Evolutionary conservation across 2,888 invertebrate species (phyloP).

Genomic region (Scotopteryx bipunctaria): DNA sequence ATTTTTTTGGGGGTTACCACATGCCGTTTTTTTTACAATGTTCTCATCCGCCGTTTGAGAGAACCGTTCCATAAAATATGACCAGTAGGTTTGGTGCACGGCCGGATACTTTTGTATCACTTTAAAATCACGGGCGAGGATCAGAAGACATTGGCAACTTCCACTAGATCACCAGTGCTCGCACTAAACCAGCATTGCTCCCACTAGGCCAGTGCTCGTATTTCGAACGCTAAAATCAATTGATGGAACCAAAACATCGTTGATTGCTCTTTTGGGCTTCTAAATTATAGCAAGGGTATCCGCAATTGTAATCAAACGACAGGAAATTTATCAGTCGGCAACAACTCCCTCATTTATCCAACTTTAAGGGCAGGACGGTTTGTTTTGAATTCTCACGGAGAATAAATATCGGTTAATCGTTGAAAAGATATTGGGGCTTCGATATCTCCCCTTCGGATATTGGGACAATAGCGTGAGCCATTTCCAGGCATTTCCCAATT

Average conservation of each 20-base stretch:
- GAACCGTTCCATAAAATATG: no score
- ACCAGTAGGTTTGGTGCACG: no score
- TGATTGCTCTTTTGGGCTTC: slow-evolving; percentile 20
- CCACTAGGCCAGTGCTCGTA: no score
- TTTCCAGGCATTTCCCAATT: slow-evolving; percentile 79
- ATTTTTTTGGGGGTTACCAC: no score
- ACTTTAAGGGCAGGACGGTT: slow-evolving; percentile 45
- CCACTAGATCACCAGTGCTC: no score
- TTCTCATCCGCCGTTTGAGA: no score
- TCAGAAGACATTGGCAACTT: no score
- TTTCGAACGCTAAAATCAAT: slow-evolving; percentile 21
- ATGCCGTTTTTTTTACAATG: no score
- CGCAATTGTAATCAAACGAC: slow-evolving; percentile 25
- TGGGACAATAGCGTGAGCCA: slow-evolving; percentile 76
- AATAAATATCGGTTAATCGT: slow-evolving; percentile 74
- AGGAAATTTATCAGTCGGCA: slow-evolving; percentile 33
- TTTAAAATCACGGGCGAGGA: no score
- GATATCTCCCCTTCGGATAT: slow-evolving; percentile 71
- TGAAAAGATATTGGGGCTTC: slow-evolving; percentile 62
- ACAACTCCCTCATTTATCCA: slow-evolving; percentile 37
- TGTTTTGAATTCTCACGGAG: slow-evolving; percentile 71
- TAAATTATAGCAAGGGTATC: slow-evolving; percentile 22
- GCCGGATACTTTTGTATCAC: no score
- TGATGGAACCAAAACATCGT: slow-evolving; percentile 12
- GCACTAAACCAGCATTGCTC: no score